These are phyloP conservation scores for Eurystomus gularis DNA, from an alignment of 2,113 vertebrate genomes.

Conservation along the genomic window DNA sequence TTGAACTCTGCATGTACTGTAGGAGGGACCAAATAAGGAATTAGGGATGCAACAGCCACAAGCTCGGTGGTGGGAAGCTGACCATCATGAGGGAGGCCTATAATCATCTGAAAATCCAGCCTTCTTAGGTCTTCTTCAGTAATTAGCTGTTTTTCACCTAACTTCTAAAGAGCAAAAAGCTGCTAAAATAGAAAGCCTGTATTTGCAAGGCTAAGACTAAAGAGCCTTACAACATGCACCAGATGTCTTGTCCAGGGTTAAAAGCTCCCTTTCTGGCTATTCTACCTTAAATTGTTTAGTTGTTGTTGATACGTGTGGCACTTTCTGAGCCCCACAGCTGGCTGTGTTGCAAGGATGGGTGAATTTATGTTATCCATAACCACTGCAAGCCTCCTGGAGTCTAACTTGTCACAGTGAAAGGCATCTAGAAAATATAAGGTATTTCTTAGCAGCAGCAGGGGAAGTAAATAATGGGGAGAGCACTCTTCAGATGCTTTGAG, in stretches of 20 bases:
- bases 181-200: not conserved
- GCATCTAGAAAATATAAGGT: not conserved
- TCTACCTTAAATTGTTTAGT: not conserved
- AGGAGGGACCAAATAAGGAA: not conserved
- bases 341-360: not conserved
- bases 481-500: not conserved
- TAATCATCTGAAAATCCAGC: fast-evolving
- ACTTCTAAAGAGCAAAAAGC: not conserved
- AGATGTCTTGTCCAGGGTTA: not conserved
- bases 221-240: not conserved
- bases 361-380: not conserved
- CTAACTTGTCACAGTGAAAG: not conserved
- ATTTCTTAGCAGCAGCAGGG: not conserved
- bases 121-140: not conserved
- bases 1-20: fast-evolving
- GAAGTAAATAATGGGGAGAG: not conserved
- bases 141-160: not conserved
- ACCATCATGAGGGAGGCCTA: not conserved
- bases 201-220: not conserved
- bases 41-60: not conserved
- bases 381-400: not conserved
- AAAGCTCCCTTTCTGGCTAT: not conserved
- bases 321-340: not conserved
- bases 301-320: not conserved
- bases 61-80: not conserved